phyloP scores from a whole-genome alignment of 2,113 vertebrate species.

The Polyodon spathula region DNA sequence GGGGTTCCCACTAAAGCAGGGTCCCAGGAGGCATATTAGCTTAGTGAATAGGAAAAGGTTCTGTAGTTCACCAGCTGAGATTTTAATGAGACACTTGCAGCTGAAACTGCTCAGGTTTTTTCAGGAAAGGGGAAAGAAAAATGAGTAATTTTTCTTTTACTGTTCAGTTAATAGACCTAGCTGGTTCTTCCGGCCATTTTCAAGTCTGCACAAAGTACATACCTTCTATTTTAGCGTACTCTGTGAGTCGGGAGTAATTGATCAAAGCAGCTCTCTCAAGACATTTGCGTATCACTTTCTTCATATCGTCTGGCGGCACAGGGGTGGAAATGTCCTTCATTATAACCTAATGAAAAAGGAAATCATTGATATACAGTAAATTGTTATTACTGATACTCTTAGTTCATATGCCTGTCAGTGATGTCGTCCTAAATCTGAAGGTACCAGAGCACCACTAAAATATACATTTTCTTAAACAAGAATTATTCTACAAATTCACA shows the following conservation, averaged over 20 bases:
- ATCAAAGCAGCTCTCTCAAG: conserved; percentile 87
- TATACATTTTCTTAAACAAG: too few relatives aligned
- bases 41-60: conserved; percentile 70
- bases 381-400: too few relatives aligned
- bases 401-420: too few relatives aligned
- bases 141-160: conserved; percentile 34
- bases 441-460: too few relatives aligned
- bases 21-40: conserved; percentile 73
- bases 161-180: conserved; percentile 53
- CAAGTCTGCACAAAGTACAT: conserved; percentile 50
- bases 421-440: too few relatives aligned
- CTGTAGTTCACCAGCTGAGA: conserved; percentile 70
- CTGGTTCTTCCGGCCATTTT: conserved; percentile 49
- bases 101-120: conserved; percentile 51
- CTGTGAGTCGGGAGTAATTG: conserved; percentile 90
- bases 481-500: too few relatives aligned
- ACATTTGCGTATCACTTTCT: conserved; percentile 81
- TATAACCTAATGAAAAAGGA: conserved; percentile 63
- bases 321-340: conserved; percentile 96
- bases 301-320: conserved; percentile 87
- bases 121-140: conserved; percentile 39
- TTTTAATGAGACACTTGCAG: conserved; percentile 74
- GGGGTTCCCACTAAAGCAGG: conserved; percentile 52
- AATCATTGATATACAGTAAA: too few relatives aligned
- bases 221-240: conserved; percentile 92